Percentiles rank a stretch among this genome's conserved stretches.
Conservation (phyloP, 2,797 vertebrate genomes). For the Crocodylus rhombifer region DNA sequence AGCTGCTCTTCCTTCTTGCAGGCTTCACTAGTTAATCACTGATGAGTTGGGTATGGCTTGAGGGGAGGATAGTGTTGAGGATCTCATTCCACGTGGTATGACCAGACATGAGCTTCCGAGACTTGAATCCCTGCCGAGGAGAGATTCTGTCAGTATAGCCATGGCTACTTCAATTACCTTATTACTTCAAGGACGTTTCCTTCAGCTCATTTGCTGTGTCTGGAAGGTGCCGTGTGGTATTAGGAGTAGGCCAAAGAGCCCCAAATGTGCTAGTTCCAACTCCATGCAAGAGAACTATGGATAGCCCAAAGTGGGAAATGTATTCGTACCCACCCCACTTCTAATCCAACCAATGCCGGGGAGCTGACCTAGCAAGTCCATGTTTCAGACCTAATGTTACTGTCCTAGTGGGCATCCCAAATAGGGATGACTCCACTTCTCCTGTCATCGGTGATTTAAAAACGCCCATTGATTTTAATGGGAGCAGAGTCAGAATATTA, state of each 20-base stretch:
- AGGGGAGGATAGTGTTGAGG: background rate
- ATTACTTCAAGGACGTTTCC: background rate
- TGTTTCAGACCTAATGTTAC: background rate
- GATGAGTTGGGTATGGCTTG: accelerated
- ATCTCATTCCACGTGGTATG: accelerated
- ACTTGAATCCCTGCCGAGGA: background rate
- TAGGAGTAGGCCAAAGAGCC: background rate
- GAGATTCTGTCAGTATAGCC: background rate
- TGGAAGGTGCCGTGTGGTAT: accelerated
- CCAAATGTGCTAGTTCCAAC: background rate
- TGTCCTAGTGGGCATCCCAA: background rate
- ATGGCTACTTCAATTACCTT: accelerated
- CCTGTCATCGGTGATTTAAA: background rate
- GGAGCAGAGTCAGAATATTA: background rate
- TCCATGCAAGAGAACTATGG: no score
- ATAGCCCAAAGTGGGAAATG: no score
- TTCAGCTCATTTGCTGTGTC: accelerated
- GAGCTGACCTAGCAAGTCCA: background rate
- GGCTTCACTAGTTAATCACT: accelerated
- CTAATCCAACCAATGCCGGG: background rate
- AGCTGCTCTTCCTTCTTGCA: accelerated
- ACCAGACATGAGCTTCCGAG: accelerated
- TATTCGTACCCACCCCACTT: background rate
- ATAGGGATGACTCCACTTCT: background rate
- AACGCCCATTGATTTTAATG: background rate